phyloP scores from a whole-genome alignment of 2,113 vertebrate genomes.

The Amphiprion percula region DNA sequence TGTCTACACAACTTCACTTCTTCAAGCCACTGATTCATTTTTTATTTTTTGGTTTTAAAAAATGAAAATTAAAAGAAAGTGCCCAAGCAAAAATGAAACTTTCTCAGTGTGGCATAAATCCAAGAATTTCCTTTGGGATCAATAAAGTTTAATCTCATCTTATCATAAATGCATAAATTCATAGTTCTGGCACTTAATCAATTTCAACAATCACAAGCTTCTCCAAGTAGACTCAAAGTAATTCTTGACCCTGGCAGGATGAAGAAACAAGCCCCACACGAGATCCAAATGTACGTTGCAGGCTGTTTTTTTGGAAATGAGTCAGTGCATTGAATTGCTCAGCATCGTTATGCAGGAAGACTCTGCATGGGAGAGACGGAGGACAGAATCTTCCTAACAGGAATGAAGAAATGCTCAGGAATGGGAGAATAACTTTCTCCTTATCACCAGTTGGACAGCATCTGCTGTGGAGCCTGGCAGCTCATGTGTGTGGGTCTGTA shows the following conservation, averaged over 20 bases:
- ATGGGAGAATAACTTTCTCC: conserved; percentile 14
- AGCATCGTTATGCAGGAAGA: conserved; percentile 24
- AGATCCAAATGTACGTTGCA: conserved; percentile 11
- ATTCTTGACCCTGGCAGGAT: not conserved
- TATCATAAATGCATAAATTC: too few species aligned
- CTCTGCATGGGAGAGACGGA: conserved; percentile 32
- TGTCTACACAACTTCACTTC: not conserved
- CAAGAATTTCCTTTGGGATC: too few species aligned
- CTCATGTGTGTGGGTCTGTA: conserved; percentile 2
- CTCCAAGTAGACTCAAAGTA: not conserved
- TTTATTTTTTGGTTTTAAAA: not conserved
- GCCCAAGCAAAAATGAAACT: not conserved
- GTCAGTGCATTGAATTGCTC: conserved; percentile 24
- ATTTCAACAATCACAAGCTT: not conserved
- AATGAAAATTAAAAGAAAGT: not conserved
- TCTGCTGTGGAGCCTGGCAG: not conserved
- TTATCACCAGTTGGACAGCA: conserved; percentile 64
- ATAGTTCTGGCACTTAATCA: not conserved
- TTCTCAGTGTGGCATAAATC: not conserved
- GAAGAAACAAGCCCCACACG: not conserved
- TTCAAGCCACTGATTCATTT: not conserved
- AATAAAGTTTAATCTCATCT: too few species aligned
- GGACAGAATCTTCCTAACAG: conserved; percentile 17
- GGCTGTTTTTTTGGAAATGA: conserved; percentile 38
- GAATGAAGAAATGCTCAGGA: conserved; percentile 23